Evolutionary conservation across 2,113 vertebrate species (phyloP).

Genomic region (Echinops telfairi): DNA sequence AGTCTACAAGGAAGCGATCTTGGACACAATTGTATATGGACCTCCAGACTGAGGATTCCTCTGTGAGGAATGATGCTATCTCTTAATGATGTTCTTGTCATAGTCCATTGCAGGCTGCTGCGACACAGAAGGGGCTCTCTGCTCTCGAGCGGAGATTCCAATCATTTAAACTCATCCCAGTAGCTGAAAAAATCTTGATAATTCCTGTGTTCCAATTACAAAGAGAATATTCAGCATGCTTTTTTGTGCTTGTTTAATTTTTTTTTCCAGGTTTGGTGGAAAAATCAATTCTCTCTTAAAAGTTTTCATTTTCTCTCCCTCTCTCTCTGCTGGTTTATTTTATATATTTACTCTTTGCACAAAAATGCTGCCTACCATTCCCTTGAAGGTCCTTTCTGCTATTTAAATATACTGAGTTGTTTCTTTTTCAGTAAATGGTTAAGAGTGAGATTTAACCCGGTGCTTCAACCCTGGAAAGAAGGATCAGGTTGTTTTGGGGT

Average conservation of each 20-base stretch:
- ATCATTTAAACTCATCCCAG: constrained; percentile 28
- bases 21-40: constrained; percentile 2
- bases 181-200: constrained; percentile 23
- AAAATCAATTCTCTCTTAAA: background rate
- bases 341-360: constrained; percentile 38
- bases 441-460: background rate
- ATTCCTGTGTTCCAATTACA: constrained; percentile 6
- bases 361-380: constrained; percentile 19
- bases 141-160: constrained; percentile 21
- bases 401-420: background rate
- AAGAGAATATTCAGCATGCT: background rate
- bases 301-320: constrained; percentile 13
- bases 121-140: background rate
- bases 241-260: background rate
- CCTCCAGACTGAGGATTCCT: constrained; percentile 25
- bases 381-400: background rate
- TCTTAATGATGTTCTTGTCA: constrained; percentile 35
- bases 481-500: background rate
- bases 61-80: constrained; percentile 1
- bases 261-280: background rate
- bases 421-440: background rate
- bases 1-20: background rate
- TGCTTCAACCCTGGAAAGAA: background rate
- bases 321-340: constrained; percentile 12
- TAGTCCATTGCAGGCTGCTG: background rate